Evolutionary conservation across 1,140 invertebrate species (phyloP).

Genomic region (Holcopasites calliopsidis): DNA sequence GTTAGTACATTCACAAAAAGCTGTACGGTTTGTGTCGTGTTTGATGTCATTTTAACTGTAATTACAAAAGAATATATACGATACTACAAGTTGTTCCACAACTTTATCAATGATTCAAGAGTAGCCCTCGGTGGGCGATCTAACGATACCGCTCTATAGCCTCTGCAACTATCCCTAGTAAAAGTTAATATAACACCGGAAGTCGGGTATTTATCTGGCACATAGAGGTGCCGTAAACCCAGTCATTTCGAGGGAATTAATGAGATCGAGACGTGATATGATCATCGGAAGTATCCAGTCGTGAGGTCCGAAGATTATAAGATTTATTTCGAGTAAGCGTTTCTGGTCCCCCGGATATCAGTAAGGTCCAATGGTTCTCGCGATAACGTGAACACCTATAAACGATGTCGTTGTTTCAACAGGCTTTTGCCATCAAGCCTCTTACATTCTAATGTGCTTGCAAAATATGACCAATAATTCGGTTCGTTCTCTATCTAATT

Average conservation of each 20-base stretch:
- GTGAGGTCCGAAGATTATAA: conserved; percentile 34
- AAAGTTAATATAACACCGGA: not conserved
- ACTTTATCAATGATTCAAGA: not conserved
- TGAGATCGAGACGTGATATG: conserved; percentile 20
- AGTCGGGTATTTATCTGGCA: not conserved
- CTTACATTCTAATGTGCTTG: conserved; percentile 48
- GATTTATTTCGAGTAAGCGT: conserved; percentile 38
- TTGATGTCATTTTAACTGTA: no score
- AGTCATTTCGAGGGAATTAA: not conserved
- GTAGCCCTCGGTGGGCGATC: not conserved
- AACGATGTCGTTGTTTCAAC: conserved; percentile 59
- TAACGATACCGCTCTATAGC: not conserved
- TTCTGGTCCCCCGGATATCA: conserved; percentile 56
- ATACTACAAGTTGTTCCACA: not conserved
- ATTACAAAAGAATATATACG: not conserved
- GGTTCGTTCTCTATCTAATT: not conserved
- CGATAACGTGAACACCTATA: conserved; percentile 9
- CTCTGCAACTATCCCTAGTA: not conserved
- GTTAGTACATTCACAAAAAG: no score
- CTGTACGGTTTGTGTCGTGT: no score
- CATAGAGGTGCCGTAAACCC: not conserved
- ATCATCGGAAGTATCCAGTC: conserved; percentile 19
- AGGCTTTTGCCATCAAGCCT: conserved; percentile 32
- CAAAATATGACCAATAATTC: conserved; percentile 49
- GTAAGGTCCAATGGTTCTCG: conserved; percentile 52